Percentiles rank a stretch among this genome's conserved stretches.
These are phyloP conservation scores for Atherinosoma microstoma DNA, from an alignment of 2,797 vertebrate genomes.

Conservation along the genomic window DNA sequence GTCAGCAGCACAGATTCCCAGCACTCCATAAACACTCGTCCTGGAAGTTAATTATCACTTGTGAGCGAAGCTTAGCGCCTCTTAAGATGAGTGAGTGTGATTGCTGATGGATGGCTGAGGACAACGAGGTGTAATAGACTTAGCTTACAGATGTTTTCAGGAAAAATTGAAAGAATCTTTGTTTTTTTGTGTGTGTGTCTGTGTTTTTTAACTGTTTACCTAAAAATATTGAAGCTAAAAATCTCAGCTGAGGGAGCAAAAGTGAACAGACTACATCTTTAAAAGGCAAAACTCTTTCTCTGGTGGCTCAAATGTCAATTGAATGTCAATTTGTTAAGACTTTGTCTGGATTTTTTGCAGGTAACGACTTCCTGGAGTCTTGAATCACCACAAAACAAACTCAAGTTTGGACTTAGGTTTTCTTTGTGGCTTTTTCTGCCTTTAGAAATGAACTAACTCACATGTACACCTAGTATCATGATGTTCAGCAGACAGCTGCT, in stretches of 20 bases:
- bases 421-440: too few species aligned
- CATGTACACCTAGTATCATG: too few species aligned
- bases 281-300: background rate
- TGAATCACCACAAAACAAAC: too few species aligned
- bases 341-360: background rate
- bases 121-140: constrained; percentile 9
- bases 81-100: constrained; percentile 23
- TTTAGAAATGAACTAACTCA: too few species aligned
- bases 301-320: background rate
- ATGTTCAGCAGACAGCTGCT: too few species aligned
- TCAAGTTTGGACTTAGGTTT: too few species aligned
- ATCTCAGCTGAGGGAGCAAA: background rate
- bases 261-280: background rate
- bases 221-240: background rate
- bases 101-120: constrained; percentile 37
- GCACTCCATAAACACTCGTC: constrained; percentile 37
- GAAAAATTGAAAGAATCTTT: background rate
- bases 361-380: background rate
- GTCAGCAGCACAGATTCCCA: constrained; percentile 37
- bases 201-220: background rate
- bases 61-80: constrained; percentile 40
- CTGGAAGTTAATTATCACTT: constrained; percentile 49
- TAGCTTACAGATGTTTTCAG: background rate
- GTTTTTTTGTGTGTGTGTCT: background rate
- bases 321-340: background rate